phyloP scores from a whole-genome alignment of 2,797 vertebrate species.

The Hirundo rustica region DNA sequence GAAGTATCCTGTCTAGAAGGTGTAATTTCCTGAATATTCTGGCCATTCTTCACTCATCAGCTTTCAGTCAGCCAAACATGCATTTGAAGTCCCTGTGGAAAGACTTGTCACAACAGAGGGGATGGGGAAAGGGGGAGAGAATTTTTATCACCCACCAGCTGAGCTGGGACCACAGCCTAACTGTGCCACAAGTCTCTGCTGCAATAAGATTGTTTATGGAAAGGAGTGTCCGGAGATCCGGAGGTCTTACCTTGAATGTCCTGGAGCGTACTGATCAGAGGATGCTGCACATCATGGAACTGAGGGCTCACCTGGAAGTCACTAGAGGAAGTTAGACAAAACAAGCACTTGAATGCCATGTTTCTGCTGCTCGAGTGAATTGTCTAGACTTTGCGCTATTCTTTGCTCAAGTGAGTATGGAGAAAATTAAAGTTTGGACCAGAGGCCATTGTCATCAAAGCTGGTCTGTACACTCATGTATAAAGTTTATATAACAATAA shows the following conservation, averaged over 20 bases:
- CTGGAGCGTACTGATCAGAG: not conserved
- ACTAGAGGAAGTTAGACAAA: not conserved
- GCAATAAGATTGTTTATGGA: not conserved
- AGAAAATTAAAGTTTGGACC: not conserved
- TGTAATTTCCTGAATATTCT: not conserved
- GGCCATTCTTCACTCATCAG: not conserved
- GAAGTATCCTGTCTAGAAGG: not conserved
- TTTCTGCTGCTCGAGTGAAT: not conserved
- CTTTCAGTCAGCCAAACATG: not conserved
- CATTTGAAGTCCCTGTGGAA: not conserved
- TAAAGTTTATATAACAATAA: not conserved
- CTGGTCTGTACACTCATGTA: not conserved
- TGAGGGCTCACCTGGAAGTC: not conserved
- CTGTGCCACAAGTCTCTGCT: not conserved
- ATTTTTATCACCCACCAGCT: not conserved
- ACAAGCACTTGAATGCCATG: not conserved
- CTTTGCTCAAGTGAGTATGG: not conserved
- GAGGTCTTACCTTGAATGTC: not conserved
- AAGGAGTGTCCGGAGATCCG: not conserved
- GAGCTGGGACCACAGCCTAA: not conserved
- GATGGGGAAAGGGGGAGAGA: not conserved
- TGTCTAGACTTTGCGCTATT: not conserved
- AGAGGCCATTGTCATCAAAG: not conserved
- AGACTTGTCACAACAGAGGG: not conserved
- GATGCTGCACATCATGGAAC: not conserved